These are phyloP conservation scores for Solen grandis DNA, from an alignment of 1,140 invertebrate species.

Conservation along the genomic window DNA sequence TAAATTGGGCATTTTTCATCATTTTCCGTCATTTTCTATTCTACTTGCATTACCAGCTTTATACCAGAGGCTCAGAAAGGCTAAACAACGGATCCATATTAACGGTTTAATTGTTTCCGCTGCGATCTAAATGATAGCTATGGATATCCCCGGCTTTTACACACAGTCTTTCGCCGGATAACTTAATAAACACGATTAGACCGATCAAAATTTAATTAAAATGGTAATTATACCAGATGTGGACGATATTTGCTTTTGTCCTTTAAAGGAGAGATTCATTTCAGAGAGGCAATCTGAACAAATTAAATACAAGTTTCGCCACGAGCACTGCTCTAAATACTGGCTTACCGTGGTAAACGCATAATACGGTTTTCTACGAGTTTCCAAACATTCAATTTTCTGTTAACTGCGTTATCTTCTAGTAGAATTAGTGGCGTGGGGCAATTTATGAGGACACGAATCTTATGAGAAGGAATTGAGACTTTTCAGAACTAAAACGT, in stretches of 20 bases:
- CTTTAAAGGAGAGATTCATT: background rate
- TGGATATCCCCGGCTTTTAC: background rate
- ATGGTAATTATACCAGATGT: constrained; percentile 57
- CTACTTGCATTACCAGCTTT: constrained; percentile 37
- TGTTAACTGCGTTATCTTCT: constrained; percentile 39
- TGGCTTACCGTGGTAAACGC: constrained; percentile 34
- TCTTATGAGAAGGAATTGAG: background rate
- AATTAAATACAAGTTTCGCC: constrained; percentile 47
- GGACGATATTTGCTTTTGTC: constrained; percentile 46
- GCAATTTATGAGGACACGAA: background rate
- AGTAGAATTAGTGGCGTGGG: constrained; percentile 11
- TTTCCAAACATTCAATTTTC: constrained; percentile 56
- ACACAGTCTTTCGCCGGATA: constrained; percentile 6
- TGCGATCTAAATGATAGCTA: constrained; percentile 40
- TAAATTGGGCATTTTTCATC: constrained; percentile 41
- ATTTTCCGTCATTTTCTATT: constrained; percentile 47
- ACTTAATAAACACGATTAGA: constrained; percentile 49
- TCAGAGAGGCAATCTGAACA: constrained; percentile 27
- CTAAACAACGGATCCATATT: constrained; percentile 43
- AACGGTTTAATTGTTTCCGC: constrained; percentile 56
- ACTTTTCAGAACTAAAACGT: too few species aligned
- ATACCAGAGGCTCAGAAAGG: constrained; percentile 40
- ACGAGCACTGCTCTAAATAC: constrained; percentile 23
- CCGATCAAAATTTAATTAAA: constrained; percentile 57
- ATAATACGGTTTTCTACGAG: constrained; percentile 44